phyloP scores from a whole-genome alignment of 2,888 invertebrate species.

The Cataglyphis rosenhaueri region DNA sequence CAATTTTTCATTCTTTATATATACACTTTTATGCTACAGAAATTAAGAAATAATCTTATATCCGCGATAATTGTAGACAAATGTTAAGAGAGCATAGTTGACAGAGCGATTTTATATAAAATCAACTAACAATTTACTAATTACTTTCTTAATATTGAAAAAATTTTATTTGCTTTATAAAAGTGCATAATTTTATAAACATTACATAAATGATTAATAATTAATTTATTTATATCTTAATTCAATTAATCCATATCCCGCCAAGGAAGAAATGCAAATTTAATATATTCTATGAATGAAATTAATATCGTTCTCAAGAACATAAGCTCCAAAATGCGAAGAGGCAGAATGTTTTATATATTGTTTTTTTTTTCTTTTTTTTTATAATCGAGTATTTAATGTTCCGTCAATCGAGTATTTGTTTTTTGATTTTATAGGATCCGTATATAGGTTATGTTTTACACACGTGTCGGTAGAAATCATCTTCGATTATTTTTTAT shows the following conservation, averaged over 20 bases:
- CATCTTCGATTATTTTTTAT: background rate
- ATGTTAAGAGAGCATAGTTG: background rate
- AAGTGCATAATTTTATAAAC: background rate
- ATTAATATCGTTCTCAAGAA: background rate
- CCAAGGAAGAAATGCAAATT: background rate
- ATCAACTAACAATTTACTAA: background rate
- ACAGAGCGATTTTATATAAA: background rate
- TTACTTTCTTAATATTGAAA: background rate
- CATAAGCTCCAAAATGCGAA: background rate
- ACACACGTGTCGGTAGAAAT: slow-evolving; percentile 61
- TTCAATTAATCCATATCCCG: background rate
- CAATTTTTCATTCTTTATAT: background rate
- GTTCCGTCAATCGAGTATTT: no score
- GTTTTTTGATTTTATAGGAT: no score
- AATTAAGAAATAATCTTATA: background rate
- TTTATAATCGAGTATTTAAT: no score
- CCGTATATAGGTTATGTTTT: slow-evolving; percentile 66
- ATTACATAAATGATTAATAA: background rate
- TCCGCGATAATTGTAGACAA: background rate
- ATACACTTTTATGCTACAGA: background rate
- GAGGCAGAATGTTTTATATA: no score
- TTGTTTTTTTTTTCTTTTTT: no score
- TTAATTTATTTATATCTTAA: background rate
- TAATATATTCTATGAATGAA: background rate
- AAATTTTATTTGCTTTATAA: background rate